Base-by-base conservation (phyloP, 2,888 invertebrate species). In the Lasioglossum villosulum region DNA sequence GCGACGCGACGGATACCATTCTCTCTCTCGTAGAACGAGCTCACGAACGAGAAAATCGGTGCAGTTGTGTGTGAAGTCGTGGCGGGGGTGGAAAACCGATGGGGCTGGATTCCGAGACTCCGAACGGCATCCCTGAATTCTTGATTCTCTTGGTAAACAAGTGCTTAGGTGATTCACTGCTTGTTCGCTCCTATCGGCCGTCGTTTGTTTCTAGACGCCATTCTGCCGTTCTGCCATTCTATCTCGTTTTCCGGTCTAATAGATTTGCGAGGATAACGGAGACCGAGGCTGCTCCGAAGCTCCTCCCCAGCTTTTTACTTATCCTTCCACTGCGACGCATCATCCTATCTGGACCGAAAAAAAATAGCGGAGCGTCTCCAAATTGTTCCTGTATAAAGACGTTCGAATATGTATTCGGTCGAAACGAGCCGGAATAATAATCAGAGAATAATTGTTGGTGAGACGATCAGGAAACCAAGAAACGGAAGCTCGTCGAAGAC, bases 151-250 rank as follows among this genome's bases (percentile, higher is more conserved):
- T 91, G 93, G 94, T 94, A 94, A 94, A 94, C 94, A 94, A 94
- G 93, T 93, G 94, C 94, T 94, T 92, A 93, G 94, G 94, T 94
- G 94, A 94, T 94, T 94, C 94, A 94, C 94, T 94, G 94, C 94
- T 94, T 94, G 93, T 93, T 93, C 94, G 92, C 92, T 94, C 90
- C 93, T 93, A 92, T 94, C 93, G 92, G 92, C 92, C 92, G 93
- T 93, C 94, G 93, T 94, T 94, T 94, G 93, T 94, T 94, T 94
- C 93, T 91, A 92, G 93, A 94, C 93, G 94, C 94, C 94, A 94
- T 94, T 92, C 93, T 68, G 68, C 37, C 92, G 87, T 90, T 90
- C 90, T 87, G 88, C 91, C 91, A 92, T 92, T 92, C 92, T 92
- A 92, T 92, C 92, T 93, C 93, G 94, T 94, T 94, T 94, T 92